Evolutionary conservation across 2,888 invertebrate species (phyloP).

Genomic region (Psylliodes chrysocephalus): DNA sequence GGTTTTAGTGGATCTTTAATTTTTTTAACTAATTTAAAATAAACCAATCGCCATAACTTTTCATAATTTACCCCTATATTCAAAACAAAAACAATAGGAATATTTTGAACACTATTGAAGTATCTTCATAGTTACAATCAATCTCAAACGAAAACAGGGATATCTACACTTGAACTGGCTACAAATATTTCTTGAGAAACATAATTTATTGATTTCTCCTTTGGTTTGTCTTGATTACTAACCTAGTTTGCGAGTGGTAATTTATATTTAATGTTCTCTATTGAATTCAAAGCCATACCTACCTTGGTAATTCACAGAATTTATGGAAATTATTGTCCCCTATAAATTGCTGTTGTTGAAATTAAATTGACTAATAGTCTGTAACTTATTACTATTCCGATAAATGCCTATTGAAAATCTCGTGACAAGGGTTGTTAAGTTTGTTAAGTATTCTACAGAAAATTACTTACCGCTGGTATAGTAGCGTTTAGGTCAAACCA

Average conservation of each 20-base stretch:
- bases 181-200: constrained; percentile 1
- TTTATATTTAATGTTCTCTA: constrained; percentile 23
- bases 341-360: constrained; percentile 2
- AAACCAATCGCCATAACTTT: too few species aligned
- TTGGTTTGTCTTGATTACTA: neutral
- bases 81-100: too few species aligned
- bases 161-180: too few species aligned
- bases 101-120: too few species aligned
- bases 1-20: too few species aligned
- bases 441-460: neutral
- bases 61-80: too few species aligned
- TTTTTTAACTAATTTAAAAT: too few species aligned
- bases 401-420: constrained; percentile 4
- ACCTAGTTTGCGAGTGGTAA: constrained; percentile 22
- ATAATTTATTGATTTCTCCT: neutral
- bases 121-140: too few species aligned
- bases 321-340: constrained; percentile 17
- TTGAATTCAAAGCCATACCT: constrained; percentile 16
- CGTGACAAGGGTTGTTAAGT: neutral
- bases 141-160: too few species aligned
- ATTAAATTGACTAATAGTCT: constrained; percentile 18
- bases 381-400: constrained; percentile 6
- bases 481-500: neutral
- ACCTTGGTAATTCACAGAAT: constrained; percentile 5
- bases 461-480: neutral